A percentile compares a stretch with the other conserved stretches of the same genome.
These are phyloP conservation scores for Sternotherus odoratus DNA, from an alignment of 2,797 vertebrate species.

Conservation along the genomic window DNA sequence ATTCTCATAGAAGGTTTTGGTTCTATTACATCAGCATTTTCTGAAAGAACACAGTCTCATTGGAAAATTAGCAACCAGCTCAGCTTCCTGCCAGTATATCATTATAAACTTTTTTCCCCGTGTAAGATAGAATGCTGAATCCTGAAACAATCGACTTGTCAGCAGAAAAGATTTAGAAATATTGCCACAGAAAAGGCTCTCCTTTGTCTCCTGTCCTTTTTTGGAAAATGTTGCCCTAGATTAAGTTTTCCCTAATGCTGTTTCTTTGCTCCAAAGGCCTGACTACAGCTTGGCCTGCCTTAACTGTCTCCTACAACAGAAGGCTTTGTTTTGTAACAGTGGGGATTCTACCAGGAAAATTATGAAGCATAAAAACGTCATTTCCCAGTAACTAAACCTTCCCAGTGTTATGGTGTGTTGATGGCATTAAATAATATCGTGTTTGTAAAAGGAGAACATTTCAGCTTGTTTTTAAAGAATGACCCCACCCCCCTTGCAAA, in stretches of 20 bases:
- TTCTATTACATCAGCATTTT: neutral
- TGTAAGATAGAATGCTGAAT: neutral
- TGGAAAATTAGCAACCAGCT: neutral
- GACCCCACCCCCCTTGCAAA: neutral
- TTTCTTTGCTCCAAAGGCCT: neutral
- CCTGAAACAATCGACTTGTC: neutral
- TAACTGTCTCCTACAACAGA: neutral
- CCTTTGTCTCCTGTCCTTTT: neutral
- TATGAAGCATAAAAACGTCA: rapidly evolving
- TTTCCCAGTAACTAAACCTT: neutral
- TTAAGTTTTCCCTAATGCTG: neutral
- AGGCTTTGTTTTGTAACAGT: neutral
- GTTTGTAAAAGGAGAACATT: neutral
- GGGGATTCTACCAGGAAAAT: neutral
- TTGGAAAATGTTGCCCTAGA: neutral
- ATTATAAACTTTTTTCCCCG: rapidly evolving
- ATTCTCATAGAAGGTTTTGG: neutral
- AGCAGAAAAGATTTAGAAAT: neutral
- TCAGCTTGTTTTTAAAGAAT: neutral
- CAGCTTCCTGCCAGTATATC: neutral
- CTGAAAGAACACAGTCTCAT: neutral
- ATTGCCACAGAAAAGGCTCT: neutral
- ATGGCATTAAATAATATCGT: neutral
- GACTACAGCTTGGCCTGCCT: neutral
- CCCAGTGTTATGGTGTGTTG: neutral